These are phyloP conservation scores for Empidonax traillii DNA, from an alignment of 2,113 vertebrate species.

Conservation along the genomic window DNA sequence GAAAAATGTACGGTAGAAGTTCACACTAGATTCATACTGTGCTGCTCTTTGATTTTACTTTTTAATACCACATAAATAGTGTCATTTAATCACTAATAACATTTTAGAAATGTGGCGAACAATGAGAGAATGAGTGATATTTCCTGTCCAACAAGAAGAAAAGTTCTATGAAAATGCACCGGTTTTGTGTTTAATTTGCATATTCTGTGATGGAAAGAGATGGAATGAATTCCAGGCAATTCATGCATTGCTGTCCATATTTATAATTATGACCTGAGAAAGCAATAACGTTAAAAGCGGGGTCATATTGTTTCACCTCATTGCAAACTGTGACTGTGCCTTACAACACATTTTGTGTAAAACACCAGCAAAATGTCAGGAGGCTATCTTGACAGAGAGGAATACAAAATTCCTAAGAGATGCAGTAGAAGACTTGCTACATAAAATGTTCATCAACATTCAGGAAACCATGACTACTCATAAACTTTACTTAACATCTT, in stretches of 20 bases:
- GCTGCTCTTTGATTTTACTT: not conserved
- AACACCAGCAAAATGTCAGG: not conserved
- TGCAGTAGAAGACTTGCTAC: not conserved
- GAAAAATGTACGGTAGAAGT: not conserved
- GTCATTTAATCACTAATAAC: not conserved
- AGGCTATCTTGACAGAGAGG: not conserved
- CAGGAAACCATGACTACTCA: not conserved
- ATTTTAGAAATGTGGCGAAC: not conserved
- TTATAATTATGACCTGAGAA: not conserved
- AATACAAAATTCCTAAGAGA: not conserved
- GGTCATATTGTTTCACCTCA: not conserved
- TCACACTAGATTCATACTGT: not conserved
- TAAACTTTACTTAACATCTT: not conserved
- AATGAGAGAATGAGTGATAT: not conserved
- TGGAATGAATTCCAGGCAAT: slow-evolving; percentile 20
- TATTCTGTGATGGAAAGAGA: slow-evolving; percentile 6
- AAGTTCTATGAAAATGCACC: not conserved
- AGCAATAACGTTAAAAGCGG: not conserved
- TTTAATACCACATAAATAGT: not conserved
- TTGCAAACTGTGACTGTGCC: not conserved
- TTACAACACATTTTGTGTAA: not conserved
- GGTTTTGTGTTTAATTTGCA: not conserved
- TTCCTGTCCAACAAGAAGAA: not conserved
- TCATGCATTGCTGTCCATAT: not conserved
- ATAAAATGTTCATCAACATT: not conserved